Conservation (phyloP, 2,113 vertebrate species). For the Trinectes maculatus region DNA sequence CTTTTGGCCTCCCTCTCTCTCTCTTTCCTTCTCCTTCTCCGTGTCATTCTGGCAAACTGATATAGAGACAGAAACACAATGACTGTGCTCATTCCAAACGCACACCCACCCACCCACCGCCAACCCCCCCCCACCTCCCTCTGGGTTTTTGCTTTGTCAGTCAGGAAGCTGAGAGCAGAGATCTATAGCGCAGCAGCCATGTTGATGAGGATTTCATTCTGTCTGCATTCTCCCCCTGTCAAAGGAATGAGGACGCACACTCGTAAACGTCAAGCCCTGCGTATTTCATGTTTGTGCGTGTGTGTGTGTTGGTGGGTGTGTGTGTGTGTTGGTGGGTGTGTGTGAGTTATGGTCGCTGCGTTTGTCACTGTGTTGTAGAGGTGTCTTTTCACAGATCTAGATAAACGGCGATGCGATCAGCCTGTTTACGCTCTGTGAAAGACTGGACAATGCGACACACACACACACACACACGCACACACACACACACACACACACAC, state of each 20-base stretch:
- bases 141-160: conserved; percentile 53
- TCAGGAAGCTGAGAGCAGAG: conserved; percentile 39
- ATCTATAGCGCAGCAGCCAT: conserved; percentile 54
- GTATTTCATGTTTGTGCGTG: conserved; percentile 50
- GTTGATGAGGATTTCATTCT: conserved; percentile 70
- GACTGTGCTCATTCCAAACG: conserved; percentile 44
- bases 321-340: conserved; percentile 17
- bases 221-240: conserved; percentile 63
- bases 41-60: conserved; percentile 38
- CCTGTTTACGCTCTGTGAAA: conserved; percentile 55
- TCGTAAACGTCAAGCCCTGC: conserved; percentile 60
- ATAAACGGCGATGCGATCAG: conserved; percentile 58
- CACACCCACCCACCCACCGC: too few relatives aligned
- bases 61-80: conserved; percentile 47
- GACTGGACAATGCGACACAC: conserved; percentile 54
- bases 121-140: neutral
- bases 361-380: conserved; percentile 59
- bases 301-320: conserved; percentile 14
- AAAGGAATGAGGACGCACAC: conserved; percentile 64
- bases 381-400: conserved; percentile 61
- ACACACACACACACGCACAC: too few relatives aligned
- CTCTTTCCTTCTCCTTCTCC: conserved; percentile 11
- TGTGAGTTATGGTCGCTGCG: conserved; percentile 60
- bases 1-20: conserved; percentile 23
- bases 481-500: too few relatives aligned